Conservation (phyloP, 2,888 invertebrate species). For the Nomada fucata region DNA sequence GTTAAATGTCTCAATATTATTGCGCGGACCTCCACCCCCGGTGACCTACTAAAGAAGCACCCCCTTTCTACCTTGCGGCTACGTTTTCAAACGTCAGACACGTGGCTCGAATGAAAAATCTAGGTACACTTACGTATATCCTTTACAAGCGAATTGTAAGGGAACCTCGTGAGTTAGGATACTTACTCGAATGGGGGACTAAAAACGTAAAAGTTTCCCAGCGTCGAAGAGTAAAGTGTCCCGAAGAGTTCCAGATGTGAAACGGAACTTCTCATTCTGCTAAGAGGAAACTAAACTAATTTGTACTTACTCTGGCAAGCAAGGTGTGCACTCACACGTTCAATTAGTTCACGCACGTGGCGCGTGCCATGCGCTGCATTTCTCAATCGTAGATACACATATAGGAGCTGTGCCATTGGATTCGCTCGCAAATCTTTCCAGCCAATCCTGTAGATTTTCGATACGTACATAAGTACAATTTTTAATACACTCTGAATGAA, state of each 20-base stretch:
- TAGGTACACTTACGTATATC: no score
- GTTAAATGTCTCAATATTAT: not conserved
- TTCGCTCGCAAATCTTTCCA: not conserved
- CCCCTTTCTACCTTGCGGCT: no score
- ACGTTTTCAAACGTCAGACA: no score
- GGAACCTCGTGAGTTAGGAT: not conserved
- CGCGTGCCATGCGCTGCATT: not conserved
- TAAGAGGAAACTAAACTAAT: conserved; percentile 42
- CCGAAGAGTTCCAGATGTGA: not conserved
- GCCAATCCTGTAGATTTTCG: no score
- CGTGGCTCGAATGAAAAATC: no score
- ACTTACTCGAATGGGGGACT: not conserved
- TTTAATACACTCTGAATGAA: no score
- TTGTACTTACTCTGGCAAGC: conserved; percentile 3
- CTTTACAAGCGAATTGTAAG: not conserved
- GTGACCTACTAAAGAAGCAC: not conserved
- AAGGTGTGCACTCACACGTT: conserved; percentile 4
- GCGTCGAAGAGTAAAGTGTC: not conserved
- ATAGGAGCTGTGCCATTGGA: not conserved
- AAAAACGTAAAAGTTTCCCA: not conserved
- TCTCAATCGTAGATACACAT: not conserved
- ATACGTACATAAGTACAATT: no score
- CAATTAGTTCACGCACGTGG: conserved; percentile 24
- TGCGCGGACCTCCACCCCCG: not conserved
- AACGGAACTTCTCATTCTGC: conserved; percentile 24